Evolutionary conservation across 1,140 invertebrate species (phyloP).

Genomic region (Melipona quadrifasciata): DNA sequence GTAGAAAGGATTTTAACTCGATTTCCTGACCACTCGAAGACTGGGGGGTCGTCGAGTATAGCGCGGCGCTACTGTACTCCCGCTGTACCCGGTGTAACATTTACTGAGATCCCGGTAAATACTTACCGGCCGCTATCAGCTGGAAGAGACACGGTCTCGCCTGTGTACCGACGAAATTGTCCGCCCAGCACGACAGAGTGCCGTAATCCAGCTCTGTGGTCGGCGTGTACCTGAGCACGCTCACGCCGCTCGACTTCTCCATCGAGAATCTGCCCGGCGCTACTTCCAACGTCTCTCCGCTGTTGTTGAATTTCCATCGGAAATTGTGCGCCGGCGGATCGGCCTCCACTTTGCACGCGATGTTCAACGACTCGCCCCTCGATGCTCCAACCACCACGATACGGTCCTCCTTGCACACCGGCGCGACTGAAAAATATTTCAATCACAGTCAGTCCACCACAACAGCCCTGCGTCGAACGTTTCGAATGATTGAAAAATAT

Average conservation of each 20-base stretch:
- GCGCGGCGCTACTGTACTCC: background rate
- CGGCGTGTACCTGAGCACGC: slow-evolving; percentile 82
- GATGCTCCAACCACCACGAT: slow-evolving; percentile 92
- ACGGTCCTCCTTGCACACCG: slow-evolving; percentile 89
- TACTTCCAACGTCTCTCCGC: slow-evolving; percentile 90
- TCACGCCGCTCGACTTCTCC: slow-evolving; percentile 79
- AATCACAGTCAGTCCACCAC: no score
- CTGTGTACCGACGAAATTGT: slow-evolving; percentile 89
- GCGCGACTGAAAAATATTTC: slow-evolving; percentile 86
- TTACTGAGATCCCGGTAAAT: slow-evolving; percentile 53
- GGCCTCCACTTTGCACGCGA: slow-evolving; percentile 92
- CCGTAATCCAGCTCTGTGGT: slow-evolving; percentile 86
- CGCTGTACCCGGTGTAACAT: slow-evolving; percentile 32
- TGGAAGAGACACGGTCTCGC: slow-evolving; percentile 90
- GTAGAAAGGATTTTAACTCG: slow-evolving; percentile 49
- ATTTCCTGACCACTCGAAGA: slow-evolving; percentile 38
- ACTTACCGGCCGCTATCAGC: slow-evolving; percentile 88
- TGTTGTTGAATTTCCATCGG: slow-evolving; percentile 96
- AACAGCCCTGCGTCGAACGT: no score
- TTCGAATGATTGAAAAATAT: no score
- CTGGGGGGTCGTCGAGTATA: background rate
- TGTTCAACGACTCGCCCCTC: slow-evolving; percentile 90
- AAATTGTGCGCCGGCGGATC: slow-evolving; percentile 92
- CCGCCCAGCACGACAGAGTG: slow-evolving; percentile 89
- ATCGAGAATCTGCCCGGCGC: slow-evolving; percentile 86